These are phyloP conservation scores for Seira ritae DNA, from an alignment of 2,888 invertebrate genomes.

Conservation along the genomic window DNA sequence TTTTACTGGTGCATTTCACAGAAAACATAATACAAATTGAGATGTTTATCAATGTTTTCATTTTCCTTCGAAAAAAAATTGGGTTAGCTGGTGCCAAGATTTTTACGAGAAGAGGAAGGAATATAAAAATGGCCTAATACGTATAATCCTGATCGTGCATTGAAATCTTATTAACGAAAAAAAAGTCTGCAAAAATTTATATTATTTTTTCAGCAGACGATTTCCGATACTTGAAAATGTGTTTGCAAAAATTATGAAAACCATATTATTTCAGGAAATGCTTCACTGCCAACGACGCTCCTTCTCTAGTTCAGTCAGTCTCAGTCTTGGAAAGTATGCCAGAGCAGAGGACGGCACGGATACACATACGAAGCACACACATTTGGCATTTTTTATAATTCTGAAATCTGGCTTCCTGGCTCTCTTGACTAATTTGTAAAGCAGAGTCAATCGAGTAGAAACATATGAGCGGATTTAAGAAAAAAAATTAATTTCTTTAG, in stretches of 20 bases:
- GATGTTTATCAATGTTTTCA: constrained; percentile 43
- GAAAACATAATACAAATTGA: no score
- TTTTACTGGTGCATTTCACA: no score
- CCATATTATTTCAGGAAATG: no score
- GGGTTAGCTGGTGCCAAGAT: constrained; percentile 58
- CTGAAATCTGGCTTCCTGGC: no score
- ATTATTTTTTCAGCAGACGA: background rate
- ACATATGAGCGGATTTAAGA: background rate
- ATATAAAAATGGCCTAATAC: constrained; percentile 38
- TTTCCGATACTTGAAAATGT: background rate
- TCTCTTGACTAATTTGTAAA: background rate
- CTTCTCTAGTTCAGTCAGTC: no score
- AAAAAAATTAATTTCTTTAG: background rate
- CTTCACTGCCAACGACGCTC: no score
- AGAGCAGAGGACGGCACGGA: no score
- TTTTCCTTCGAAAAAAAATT: constrained; percentile 46
- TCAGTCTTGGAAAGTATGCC: no score
- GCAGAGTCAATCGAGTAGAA: background rate
- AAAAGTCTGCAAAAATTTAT: background rate
- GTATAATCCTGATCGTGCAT: constrained; percentile 43
- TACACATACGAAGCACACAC: no score
- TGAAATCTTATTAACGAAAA: background rate
- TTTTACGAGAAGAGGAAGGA: constrained; percentile 31
- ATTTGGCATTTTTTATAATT: no score
- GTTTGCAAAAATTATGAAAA: no score